phyloP scores from a whole-genome alignment of 2,888 invertebrate species.

The Microchrysa polita region DNA sequence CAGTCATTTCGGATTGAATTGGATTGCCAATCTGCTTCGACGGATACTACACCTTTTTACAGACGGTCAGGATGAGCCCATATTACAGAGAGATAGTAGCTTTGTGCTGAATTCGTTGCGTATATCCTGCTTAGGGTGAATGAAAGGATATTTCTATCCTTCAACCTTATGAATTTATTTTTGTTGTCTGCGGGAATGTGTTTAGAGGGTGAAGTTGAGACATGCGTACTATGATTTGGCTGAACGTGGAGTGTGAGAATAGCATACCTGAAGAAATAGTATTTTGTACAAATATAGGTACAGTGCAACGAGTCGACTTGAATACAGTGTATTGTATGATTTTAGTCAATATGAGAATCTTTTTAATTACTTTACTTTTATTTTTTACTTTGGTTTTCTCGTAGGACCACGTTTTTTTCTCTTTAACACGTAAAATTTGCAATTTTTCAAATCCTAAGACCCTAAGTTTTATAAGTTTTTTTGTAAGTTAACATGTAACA shows the following conservation, averaged over 20 bases:
- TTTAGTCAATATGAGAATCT: too few relatives aligned
- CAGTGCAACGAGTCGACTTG: too few relatives aligned
- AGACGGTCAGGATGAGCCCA: not conserved
- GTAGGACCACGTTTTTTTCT: too few relatives aligned
- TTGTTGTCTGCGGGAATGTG: not conserved
- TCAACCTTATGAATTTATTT: slow-evolving; percentile 1
- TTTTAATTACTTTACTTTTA: too few relatives aligned
- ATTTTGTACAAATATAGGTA: not conserved
- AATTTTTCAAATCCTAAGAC: too few relatives aligned
- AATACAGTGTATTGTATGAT: too few relatives aligned
- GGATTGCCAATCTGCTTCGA: slow-evolving; percentile 7
- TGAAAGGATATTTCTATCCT: slow-evolving; percentile 6
- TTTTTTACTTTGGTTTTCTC: too few relatives aligned
- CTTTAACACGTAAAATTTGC: too few relatives aligned
- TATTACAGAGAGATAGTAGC: not conserved
- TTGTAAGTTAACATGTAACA: too few relatives aligned
- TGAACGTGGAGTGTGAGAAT: not conserved
- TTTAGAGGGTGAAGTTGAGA: not conserved
- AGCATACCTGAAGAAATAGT: not conserved
- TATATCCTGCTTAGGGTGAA: not conserved
- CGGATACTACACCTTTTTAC: slow-evolving; percentile 4
- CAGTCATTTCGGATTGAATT: not conserved
- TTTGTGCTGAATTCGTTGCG: not conserved
- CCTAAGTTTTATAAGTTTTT: too few relatives aligned
- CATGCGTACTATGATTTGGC: not conserved